A percentile compares a stretch with the other conserved stretches of the same genome.
Evolutionary conservation across 1,140 invertebrate genomes (phyloP).

Genomic region (Teleopsis dalmanni): DNA sequence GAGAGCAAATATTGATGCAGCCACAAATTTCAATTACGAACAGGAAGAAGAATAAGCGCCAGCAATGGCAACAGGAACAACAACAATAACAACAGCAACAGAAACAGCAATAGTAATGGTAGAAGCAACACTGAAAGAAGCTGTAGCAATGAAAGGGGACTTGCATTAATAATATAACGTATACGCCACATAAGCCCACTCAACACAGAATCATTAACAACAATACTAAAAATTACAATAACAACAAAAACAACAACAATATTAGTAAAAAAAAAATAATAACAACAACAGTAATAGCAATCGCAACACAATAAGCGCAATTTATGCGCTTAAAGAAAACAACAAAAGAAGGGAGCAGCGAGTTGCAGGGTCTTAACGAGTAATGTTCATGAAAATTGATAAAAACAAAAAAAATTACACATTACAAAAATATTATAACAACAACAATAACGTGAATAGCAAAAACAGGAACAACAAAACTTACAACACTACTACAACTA

Average conservation of each 20-base stretch:
- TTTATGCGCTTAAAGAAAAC: no score
- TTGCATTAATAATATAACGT: conserved; percentile 39
- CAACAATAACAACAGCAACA: conserved; percentile 5
- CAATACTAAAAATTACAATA: not conserved
- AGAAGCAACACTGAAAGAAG: not conserved
- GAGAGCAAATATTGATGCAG: conserved; percentile 44
- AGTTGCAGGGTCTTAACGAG: no score
- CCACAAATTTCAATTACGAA: conserved; percentile 45
- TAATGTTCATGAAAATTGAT: no score
- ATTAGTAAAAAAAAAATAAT: not conserved
- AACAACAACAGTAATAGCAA: not conserved
- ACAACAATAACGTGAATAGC: no score
- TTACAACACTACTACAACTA: no score
- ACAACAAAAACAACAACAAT: not conserved
- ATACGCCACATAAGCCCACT: conserved; percentile 27
- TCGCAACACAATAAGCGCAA: not conserved
- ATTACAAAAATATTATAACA: no score
- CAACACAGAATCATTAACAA: conserved; percentile 8
- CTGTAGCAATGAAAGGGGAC: not conserved
- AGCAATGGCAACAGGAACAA: conserved; percentile 15
- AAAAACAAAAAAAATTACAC: no score
- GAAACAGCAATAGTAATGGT: not conserved
- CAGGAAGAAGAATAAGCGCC: conserved; percentile 3
- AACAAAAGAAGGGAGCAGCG: no score
- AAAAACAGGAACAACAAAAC: no score